phyloP scores from a whole-genome alignment of 2,888 invertebrate species.

The Luffia ferchaultella region DNA sequence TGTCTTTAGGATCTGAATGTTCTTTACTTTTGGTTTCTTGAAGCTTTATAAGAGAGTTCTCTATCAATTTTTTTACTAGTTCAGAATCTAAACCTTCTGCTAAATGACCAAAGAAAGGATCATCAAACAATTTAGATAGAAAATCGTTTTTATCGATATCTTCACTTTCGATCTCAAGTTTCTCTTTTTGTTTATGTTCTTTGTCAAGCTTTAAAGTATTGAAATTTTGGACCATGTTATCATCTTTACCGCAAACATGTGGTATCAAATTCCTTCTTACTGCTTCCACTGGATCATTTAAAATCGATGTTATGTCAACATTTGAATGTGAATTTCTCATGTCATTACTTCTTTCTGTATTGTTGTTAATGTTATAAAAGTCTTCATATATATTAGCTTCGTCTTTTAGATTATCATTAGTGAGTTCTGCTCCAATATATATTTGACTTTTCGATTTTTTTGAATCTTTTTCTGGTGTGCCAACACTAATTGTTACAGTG shows the following conservation, averaged over 20 bases:
- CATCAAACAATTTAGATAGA: conserved; percentile 68
- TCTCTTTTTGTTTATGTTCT: conserved; percentile 22
- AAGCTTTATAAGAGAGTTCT: conserved; percentile 72
- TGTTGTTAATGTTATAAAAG: conserved; percentile 31
- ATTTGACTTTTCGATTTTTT: conserved; percentile 60
- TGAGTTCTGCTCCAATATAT: conserved; percentile 50
- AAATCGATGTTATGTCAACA: conserved; percentile 60
- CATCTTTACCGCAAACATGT: conserved; percentile 75
- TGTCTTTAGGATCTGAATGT: conserved; percentile 50
- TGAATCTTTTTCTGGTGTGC: conserved; percentile 51
- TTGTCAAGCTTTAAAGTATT: too few relatives aligned
- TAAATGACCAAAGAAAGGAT: conserved; percentile 70
- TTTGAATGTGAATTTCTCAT: too few relatives aligned
- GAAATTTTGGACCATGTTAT: conserved; percentile 21
- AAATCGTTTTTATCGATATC: conserved; percentile 32
- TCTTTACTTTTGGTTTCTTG: conserved; percentile 56
- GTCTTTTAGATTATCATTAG: conserved; percentile 25
- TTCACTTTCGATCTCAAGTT: conserved; percentile 16
- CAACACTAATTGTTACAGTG: conserved; percentile 70
- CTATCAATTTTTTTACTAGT: conserved; percentile 70
- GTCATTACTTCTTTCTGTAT: conserved; percentile 4
- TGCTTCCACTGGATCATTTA: conserved; percentile 79
- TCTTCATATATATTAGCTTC: conserved; percentile 51
- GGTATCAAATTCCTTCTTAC: conserved; percentile 78
- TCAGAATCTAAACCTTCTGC: conserved; percentile 69